A percentile compares a stretch with the other conserved stretches of the same genome.
phyloP scores from a whole-genome alignment of 1,140 invertebrate species.

The Macrobrachium nipponense region DNA sequence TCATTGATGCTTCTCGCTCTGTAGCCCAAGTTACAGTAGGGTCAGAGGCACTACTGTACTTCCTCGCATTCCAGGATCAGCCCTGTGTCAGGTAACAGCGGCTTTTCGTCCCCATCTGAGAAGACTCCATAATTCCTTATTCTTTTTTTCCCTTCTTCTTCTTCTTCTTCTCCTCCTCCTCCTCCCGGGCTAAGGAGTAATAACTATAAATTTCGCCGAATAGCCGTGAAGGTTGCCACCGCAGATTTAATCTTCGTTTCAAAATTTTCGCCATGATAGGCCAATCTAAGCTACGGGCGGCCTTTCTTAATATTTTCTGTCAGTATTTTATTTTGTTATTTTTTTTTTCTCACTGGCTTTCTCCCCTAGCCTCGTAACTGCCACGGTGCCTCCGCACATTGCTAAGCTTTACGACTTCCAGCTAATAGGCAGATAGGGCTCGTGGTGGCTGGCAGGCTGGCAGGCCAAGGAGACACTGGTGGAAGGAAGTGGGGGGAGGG shows the following conservation, averaged over 20 bases:
- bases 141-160: too few relatives aligned
- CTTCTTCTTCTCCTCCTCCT: background rate
- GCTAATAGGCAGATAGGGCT: too few relatives aligned
- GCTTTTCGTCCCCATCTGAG: too few relatives aligned
- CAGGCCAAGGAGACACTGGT: too few relatives aligned
- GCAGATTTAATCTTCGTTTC: conserved; percentile 13
- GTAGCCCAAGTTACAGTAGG: too few relatives aligned
- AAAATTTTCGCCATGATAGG: conserved; percentile 31
- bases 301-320: conserved; percentile 36
- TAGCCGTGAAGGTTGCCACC: conserved; percentile 17
- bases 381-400: background rate
- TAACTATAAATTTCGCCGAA: conserved; percentile 25
- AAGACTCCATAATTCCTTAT: too few relatives aligned
- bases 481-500: too few relatives aligned
- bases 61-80: too few relatives aligned
- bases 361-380: background rate
- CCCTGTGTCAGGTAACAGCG: too few relatives aligned
- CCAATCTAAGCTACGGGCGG: conserved; percentile 16
- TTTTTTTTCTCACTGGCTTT: conserved; percentile 8
- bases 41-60: too few relatives aligned
- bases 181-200: background rate
- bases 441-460: too few relatives aligned
- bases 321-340: conserved; percentile 13
- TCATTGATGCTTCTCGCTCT: too few relatives aligned
- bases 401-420: background rate